These are phyloP conservation scores for Hystrix brachyura DNA, from an alignment of 2,113 vertebrate species.

Conservation along the genomic window DNA sequence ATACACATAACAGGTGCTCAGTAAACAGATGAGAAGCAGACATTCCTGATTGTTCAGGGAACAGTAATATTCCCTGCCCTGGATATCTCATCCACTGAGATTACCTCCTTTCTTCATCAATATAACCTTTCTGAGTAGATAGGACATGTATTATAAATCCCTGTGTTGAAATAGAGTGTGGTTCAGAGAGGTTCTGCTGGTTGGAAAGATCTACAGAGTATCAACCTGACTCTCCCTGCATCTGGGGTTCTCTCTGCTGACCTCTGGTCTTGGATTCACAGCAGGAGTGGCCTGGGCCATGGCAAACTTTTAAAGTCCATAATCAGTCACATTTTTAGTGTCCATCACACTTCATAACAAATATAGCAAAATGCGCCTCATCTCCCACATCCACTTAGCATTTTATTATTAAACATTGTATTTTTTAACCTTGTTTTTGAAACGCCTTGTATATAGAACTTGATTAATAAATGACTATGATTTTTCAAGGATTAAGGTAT, in stretches of 20 bases:
- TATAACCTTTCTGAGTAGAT: background rate
- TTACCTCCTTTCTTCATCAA: background rate
- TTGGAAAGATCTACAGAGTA: background rate
- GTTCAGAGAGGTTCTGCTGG: background rate
- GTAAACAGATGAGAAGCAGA: background rate
- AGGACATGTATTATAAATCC: background rate
- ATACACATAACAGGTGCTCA: background rate
- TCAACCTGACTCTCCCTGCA: background rate
- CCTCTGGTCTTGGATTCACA: background rate
- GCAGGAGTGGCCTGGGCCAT: background rate
- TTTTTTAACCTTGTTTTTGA: background rate
- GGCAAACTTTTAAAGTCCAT: background rate
- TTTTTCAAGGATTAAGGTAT: background rate
- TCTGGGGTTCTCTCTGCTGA: background rate
- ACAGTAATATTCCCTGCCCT: background rate
- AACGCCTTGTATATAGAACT: background rate
- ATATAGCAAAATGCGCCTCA: background rate
- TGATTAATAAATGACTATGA: conserved; percentile 1
- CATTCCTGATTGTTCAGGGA: background rate
- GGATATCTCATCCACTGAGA: background rate
- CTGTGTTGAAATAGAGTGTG: background rate
- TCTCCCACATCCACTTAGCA: background rate
- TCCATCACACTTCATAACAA: background rate
- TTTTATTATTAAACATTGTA: background rate
- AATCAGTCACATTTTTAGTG: background rate